Conservation (phyloP, 2,113 vertebrate genomes). For the Gobius niger region DNA sequence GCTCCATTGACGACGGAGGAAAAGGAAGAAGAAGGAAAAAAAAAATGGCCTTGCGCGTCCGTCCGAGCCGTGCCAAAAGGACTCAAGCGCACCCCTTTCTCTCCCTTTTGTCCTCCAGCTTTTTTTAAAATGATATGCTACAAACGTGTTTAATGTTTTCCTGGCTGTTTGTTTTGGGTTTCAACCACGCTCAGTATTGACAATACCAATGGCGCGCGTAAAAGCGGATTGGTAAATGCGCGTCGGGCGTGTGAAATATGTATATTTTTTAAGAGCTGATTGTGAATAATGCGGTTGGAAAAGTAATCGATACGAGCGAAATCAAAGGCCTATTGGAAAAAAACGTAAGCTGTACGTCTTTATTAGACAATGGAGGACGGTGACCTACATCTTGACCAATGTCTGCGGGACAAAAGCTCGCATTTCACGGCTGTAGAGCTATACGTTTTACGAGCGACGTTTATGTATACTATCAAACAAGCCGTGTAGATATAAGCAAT, state of each 20-base stretch:
- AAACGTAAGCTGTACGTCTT: not conserved
- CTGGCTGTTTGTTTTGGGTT: not conserved
- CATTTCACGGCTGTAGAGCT: not conserved
- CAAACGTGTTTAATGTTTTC: not conserved
- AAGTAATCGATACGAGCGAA: not conserved
- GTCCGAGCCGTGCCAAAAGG: constrained; percentile 17
- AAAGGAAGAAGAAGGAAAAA: not conserved
- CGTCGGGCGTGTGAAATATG: no score
- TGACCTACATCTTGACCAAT: constrained; percentile 5
- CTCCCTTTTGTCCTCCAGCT: not conserved
- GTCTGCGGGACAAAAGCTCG: not conserved
- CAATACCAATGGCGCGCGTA: no score
- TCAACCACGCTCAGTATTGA: no score
- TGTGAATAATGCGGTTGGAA: not conserved
- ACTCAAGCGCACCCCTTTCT: constrained; percentile 18
- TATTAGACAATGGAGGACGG: not conserved
- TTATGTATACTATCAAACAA: no score
- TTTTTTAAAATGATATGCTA: not conserved
- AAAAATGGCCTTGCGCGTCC: constrained; percentile 25
- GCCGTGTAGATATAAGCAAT: no score
- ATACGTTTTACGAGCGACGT: no score
- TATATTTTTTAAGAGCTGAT: not conserved
- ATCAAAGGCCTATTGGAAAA: not conserved
- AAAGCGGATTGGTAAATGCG: no score
- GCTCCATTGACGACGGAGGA: constrained; percentile 20